A percentile compares a stretch with the other conserved stretches of the same genome.
Evolutionary conservation across 2,888 invertebrate species (phyloP).

Genomic region (Anaspis maculata): DNA sequence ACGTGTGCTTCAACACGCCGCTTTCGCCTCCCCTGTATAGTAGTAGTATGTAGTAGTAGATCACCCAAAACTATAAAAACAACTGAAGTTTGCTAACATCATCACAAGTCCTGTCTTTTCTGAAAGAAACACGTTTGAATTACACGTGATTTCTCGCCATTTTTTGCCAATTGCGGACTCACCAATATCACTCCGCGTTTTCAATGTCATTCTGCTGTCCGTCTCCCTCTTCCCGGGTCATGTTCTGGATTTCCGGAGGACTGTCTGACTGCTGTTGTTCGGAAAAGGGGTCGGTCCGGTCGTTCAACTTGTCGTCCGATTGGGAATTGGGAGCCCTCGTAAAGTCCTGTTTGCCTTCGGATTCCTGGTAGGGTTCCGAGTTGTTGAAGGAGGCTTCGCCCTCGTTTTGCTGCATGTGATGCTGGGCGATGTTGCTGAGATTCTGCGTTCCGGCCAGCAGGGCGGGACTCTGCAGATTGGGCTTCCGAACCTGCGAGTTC

Average conservation of each 20-base stretch:
- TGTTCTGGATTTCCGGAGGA: constrained; percentile 39
- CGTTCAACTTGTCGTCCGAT: constrained; percentile 27
- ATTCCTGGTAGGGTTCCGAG: constrained; percentile 3
- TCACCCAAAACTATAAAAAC: no score
- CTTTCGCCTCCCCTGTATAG: no score
- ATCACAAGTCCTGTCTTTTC: no score
- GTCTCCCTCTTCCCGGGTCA: constrained; percentile 50
- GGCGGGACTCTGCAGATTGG: constrained; percentile 33
- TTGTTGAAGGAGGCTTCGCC: constrained; percentile 11
- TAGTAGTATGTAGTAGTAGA: no score
- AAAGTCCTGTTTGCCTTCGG: constrained; percentile 31
- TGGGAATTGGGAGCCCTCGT: constrained; percentile 28
- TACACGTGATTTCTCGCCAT: no score
- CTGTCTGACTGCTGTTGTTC: constrained; percentile 19
- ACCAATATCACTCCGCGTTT: constrained; percentile 28
- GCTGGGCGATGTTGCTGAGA: constrained; percentile 27
- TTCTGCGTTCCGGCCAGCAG: constrained; percentile 34
- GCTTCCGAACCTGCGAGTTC: constrained; percentile 38
- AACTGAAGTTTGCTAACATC: no score
- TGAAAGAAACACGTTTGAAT: no score
- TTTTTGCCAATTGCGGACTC: no score
- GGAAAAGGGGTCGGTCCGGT: constrained; percentile 27
- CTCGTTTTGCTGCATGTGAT: constrained; percentile 18
- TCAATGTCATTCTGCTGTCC: constrained; percentile 38
- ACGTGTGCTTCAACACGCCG: no score